phyloP scores from a whole-genome alignment of 1,140 invertebrate genomes.

The Pseudomyrmex flavicornis region DNA sequence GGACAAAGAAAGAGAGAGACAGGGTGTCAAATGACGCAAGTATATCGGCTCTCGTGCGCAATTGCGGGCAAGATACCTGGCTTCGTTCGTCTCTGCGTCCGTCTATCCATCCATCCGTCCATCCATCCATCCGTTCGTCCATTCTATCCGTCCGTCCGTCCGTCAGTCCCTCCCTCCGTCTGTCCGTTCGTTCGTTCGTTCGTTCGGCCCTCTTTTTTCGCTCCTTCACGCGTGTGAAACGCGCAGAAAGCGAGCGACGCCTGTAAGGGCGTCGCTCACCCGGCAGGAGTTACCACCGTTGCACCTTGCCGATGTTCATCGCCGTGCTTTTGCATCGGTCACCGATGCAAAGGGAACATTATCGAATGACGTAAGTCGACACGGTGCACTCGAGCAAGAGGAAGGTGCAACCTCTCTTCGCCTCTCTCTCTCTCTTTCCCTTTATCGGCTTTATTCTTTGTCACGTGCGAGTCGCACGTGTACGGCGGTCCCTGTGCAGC shows the following conservation, averaged over 20 bases:
- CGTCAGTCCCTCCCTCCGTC: not conserved
- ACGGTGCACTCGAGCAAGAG: conserved; percentile 52
- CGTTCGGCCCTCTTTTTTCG: conserved; percentile 55
- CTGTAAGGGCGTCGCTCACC: conserved; percentile 58
- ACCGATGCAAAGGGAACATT: conserved; percentile 60
- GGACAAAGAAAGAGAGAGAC: conserved; percentile 27
- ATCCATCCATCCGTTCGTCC: not conserved
- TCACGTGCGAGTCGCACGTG: conserved; percentile 56
- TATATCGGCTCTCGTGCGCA: conserved; percentile 56
- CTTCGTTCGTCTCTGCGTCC: not conserved
- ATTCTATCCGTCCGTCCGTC: not conserved
- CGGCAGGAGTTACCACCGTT: conserved; percentile 56
- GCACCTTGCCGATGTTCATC: conserved; percentile 58
- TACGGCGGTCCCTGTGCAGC: conserved; percentile 42
- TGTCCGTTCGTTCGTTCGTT: not conserved
- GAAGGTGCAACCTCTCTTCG: conserved; percentile 41
- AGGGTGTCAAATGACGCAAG: conserved; percentile 57
- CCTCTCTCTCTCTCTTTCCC: conserved; percentile 1
- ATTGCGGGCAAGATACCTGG: conserved; percentile 54
- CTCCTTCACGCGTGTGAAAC: conserved; percentile 60
- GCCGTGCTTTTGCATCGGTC: conserved; percentile 56
- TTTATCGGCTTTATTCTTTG: conserved; percentile 54
- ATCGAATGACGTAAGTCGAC: conserved; percentile 62
- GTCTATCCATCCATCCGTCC: not conserved
- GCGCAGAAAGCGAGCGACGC: conserved; percentile 40